A percentile compares a stretch with the other conserved stretches of the same genome.
These are phyloP conservation scores for Atta texana DNA, from an alignment of 1,140 invertebrate genomes.

Conservation along the genomic window DNA sequence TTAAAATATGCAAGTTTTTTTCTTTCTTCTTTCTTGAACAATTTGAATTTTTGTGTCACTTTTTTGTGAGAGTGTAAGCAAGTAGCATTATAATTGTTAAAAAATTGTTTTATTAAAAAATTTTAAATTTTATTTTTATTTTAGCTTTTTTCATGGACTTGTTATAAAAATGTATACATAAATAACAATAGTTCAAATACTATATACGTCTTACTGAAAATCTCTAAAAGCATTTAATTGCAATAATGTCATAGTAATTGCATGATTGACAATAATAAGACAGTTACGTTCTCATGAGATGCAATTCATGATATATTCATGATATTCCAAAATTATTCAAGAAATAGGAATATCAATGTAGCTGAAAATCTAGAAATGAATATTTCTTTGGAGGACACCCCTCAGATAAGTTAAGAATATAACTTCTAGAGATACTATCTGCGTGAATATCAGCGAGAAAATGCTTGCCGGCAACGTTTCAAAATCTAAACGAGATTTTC, in stretches of 20 bases:
- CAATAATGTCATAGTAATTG: neutral
- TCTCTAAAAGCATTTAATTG: neutral
- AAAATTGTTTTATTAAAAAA: neutral
- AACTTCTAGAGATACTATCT: slow-evolving; percentile 29
- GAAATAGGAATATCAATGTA: neutral
- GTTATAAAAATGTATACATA: neutral
- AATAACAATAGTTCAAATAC: neutral
- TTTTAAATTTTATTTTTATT: neutral
- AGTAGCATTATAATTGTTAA: neutral
- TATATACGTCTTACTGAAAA: neutral
- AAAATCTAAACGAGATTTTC: slow-evolving; percentile 47
- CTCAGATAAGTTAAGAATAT: slow-evolving; percentile 53
- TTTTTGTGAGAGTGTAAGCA: neutral
- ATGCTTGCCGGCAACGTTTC: slow-evolving; percentile 33
- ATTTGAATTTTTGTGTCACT: too few species aligned
- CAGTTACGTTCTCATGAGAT: neutral
- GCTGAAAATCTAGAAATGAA: slow-evolving; percentile 12
- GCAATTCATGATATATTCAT: neutral
- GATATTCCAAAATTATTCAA: slow-evolving; percentile 7
- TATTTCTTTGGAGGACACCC: slow-evolving; percentile 34
- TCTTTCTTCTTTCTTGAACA: too few species aligned
- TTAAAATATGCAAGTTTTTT: too few species aligned
- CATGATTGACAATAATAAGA: neutral
- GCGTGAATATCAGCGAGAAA: slow-evolving; percentile 42
- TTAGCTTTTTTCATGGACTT: neutral